A percentile compares a stretch with the other conserved stretches of the same genome.
Conservation (phyloP, 2,113 vertebrate genomes). For the Phaethon lepturus region DNA sequence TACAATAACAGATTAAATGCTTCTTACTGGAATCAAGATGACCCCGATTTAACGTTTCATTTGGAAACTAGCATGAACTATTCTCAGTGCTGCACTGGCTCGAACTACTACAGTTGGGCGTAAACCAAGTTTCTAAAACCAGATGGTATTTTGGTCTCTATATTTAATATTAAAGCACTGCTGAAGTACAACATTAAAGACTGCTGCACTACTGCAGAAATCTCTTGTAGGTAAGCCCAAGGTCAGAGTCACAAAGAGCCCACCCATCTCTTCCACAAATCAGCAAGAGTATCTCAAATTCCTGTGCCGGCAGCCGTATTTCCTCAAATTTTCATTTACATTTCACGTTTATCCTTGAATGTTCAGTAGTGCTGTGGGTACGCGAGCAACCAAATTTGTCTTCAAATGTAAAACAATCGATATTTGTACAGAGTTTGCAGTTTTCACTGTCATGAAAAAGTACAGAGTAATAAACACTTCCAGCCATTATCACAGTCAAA, state of each 20-base stretch:
- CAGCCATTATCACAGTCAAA: not conserved
- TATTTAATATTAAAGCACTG: not conserved
- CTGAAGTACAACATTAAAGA: not conserved
- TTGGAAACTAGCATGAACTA: not conserved
- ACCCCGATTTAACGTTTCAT: not conserved
- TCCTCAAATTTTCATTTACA: not conserved
- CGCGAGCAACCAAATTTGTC: not conserved
- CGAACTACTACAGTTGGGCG: not conserved
- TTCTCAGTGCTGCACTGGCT: constrained; percentile 14
- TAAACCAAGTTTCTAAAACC: constrained; percentile 30
- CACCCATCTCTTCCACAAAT: not conserved
- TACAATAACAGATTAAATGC: not conserved
- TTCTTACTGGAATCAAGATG: not conserved
- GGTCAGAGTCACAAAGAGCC: not conserved
- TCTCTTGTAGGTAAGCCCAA: not conserved
- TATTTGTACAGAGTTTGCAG: not conserved
- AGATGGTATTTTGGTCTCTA: constrained; percentile 13
- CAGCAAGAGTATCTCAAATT: not conserved
- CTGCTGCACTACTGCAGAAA: not conserved
- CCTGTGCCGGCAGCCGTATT: not conserved
- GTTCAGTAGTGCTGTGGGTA: not conserved
- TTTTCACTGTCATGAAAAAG: not conserved
- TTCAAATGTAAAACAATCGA: not conserved
- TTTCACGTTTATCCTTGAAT: not conserved
- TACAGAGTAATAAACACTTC: not conserved